These are phyloP conservation scores for Octodonta nipae DNA, from an alignment of 2,888 invertebrate species.

Conservation along the genomic window DNA sequence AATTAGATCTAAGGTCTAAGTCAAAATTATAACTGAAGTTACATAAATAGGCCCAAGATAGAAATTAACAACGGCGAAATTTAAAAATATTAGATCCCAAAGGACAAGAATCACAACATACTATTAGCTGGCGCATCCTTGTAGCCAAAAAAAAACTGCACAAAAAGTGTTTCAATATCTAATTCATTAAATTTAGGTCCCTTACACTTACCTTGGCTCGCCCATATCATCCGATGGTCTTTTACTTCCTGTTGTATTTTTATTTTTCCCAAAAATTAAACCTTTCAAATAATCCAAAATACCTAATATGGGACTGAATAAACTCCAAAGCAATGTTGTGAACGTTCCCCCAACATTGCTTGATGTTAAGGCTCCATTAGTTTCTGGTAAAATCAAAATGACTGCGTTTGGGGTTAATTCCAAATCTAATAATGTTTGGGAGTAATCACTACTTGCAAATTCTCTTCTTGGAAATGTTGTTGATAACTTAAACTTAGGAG, in stretches of 20 bases:
- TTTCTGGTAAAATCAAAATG: slow-evolving; percentile 54
- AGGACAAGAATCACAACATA: no score
- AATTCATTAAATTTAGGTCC: no score
- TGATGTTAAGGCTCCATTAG: slow-evolving; percentile 21
- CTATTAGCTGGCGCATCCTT: no score
- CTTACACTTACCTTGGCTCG: no score
- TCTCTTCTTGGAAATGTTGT: slow-evolving; percentile 65
- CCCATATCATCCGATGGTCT: slow-evolving; percentile 8
- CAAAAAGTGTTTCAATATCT: no score
- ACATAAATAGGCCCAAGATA: no score
- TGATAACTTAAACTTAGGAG: slow-evolving; percentile 57
- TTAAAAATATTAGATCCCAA: no score
- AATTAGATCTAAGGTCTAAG: no score
- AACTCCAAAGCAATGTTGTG: slow-evolving; percentile 43
- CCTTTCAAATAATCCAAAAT: slow-evolving; percentile 41
- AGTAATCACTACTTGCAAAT: slow-evolving; percentile 43
- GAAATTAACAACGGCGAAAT: no score
- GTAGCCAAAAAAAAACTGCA: no score
- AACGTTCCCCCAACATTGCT: slow-evolving; percentile 31
- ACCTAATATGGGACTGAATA: slow-evolving; percentile 47
- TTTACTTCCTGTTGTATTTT: slow-evolving; percentile 23
- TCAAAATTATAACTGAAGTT: no score
- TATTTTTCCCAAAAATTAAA: slow-evolving; percentile 30
- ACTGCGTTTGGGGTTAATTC: slow-evolving; percentile 64
- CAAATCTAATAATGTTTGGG: slow-evolving; percentile 47